phyloP scores from a whole-genome alignment of 2,113 vertebrate genomes.

The Edolisoma coerulescens region DNA sequence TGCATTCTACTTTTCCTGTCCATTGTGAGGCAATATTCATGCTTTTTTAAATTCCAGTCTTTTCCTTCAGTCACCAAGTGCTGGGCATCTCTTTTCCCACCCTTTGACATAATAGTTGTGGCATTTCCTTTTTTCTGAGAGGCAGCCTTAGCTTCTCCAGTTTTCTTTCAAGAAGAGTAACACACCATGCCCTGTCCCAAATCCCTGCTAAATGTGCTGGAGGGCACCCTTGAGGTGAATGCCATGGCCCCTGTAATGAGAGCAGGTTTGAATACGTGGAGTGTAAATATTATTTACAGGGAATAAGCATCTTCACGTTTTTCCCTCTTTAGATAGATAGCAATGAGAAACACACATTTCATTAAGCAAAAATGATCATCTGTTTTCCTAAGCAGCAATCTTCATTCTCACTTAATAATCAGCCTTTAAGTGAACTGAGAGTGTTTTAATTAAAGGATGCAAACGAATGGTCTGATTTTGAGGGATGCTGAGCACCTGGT shows the following conservation, averaged over 20 bases:
- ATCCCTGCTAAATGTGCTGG: neutral
- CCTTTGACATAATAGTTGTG: neutral
- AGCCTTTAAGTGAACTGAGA: neutral
- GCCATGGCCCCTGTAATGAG: neutral
- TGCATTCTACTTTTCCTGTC: neutral
- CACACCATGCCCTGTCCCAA: neutral
- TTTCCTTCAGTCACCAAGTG: neutral
- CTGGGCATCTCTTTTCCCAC: neutral
- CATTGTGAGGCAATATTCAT: neutral
- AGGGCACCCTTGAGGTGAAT: neutral
- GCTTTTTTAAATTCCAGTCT: neutral
- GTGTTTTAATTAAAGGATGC: neutral
- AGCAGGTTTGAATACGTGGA: neutral
- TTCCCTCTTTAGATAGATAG: neutral
- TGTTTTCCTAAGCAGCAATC: slow-evolving; percentile 5
- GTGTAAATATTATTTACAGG: neutral
- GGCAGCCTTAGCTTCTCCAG: neutral
- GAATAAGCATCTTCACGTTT: neutral
- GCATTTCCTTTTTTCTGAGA: neutral
- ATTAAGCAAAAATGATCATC: slow-evolving; percentile 7
- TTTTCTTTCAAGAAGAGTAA: neutral
- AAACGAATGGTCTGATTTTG: neutral
- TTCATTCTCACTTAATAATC: slow-evolving; percentile 30
- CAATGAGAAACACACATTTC: neutral
- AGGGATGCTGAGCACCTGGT: neutral